A percentile compares a stretch with the other conserved stretches of the same genome.
Evolutionary conservation across 2,888 invertebrate genomes (phyloP).

Genomic region (Scaptodrosophila latifasciaeformis): DNA sequence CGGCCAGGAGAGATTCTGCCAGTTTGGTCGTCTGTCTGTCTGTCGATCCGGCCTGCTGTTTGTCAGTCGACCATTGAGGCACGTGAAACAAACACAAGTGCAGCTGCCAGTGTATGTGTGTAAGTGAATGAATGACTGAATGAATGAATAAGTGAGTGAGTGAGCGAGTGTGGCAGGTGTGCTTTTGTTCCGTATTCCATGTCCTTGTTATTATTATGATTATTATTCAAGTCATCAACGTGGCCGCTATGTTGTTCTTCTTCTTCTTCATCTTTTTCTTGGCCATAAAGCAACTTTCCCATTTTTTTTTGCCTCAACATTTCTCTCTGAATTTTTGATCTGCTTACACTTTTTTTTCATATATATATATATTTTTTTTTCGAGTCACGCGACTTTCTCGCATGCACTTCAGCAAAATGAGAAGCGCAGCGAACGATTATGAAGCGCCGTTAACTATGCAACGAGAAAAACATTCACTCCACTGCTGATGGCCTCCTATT

Average conservation of each 20-base stretch:
- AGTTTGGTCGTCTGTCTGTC: not conserved
- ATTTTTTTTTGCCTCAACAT: slow-evolving; percentile 13
- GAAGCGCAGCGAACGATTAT: slow-evolving; percentile 48
- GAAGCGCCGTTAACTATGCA: slow-evolving; percentile 47
- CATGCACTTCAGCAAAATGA: slow-evolving; percentile 50
- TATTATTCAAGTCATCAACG: slow-evolving; percentile 69
- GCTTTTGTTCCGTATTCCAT: slow-evolving; percentile 58
- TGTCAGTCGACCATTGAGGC: too few species aligned
- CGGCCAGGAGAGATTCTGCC: too few species aligned
- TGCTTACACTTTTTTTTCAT: not conserved
- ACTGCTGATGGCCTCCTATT: slow-evolving; percentile 49
- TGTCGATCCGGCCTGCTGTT: not conserved
- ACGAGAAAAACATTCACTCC: slow-evolving; percentile 14
- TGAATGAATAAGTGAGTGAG: too few species aligned
- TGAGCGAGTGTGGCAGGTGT: slow-evolving; percentile 49
- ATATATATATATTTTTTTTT: not conserved
- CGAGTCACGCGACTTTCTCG: not conserved
- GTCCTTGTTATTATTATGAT: slow-evolving; percentile 71
- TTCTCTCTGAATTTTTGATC: not conserved
- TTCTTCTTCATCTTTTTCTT: too few species aligned
- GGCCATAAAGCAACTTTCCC: slow-evolving; percentile 47
- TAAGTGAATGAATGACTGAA: slow-evolving; percentile 21
- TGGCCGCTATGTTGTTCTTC: too few species aligned
- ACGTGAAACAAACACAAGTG: too few species aligned
- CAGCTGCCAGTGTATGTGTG: slow-evolving; percentile 1